A percentile compares a stretch with the other conserved stretches of the same genome.
These are phyloP conservation scores for Anoplophora glabripennis DNA, from an alignment of 1,140 invertebrate genomes.

Conservation along the genomic window DNA sequence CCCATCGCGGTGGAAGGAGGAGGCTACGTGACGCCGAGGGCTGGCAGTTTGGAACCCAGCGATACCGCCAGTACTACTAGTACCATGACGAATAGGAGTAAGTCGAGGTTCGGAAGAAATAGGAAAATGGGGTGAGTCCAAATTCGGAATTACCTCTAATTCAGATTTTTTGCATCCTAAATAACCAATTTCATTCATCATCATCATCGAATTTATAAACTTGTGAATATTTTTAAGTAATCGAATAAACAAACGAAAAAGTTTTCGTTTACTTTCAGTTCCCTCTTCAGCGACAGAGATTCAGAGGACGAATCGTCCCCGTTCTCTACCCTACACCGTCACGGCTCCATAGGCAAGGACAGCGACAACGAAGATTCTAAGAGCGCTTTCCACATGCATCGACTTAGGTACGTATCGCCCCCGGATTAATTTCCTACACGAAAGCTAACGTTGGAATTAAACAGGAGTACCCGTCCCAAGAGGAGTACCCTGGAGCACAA, in stretches of 20 bases:
- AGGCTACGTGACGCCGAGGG: constrained; percentile 76
- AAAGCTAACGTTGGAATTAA: background rate
- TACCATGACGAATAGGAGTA: constrained; percentile 40
- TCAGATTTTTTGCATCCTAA: too few relatives aligned
- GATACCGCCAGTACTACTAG: constrained; percentile 57
- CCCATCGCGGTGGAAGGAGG: constrained; percentile 87
- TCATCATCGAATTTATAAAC: too few relatives aligned
- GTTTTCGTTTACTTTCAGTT: constrained; percentile 50
- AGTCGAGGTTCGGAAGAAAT: constrained; percentile 51
- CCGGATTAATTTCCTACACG: background rate
- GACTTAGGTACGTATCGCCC: constrained; percentile 57
- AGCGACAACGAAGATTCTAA: constrained; percentile 52
- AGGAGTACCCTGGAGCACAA: constrained; percentile 63
- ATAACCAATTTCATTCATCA: too few relatives aligned
- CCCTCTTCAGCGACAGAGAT: constrained; percentile 65
- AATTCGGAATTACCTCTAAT: too few relatives aligned
- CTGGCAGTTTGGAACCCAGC: constrained; percentile 69
- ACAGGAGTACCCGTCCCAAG: constrained; percentile 69
- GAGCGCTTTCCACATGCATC: constrained; percentile 65
- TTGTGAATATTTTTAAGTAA: too few relatives aligned
- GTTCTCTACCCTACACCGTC: constrained; percentile 41
- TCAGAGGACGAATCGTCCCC: constrained; percentile 69
- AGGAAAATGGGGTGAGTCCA: constrained; percentile 55
- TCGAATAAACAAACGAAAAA: constrained; percentile 14
- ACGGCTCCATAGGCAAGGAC: constrained; percentile 52